phyloP scores from a whole-genome alignment of 2,888 invertebrate genomes.

The Chaitophorus viminalis region DNA sequence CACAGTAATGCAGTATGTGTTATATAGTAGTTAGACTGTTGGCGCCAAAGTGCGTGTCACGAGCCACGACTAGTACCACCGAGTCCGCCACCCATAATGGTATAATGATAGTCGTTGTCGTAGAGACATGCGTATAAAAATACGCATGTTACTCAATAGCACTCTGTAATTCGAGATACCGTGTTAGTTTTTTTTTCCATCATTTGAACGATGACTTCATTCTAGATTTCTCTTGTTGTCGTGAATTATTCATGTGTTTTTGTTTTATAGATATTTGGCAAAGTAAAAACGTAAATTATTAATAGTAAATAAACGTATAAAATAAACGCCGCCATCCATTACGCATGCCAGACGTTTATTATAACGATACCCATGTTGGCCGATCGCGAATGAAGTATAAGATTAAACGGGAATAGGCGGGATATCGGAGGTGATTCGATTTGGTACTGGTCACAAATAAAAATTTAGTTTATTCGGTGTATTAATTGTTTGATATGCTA shows the following conservation, averaged over 20 bases:
- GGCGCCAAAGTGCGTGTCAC: constrained; percentile 42
- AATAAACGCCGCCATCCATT: neutral
- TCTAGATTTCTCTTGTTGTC: neutral
- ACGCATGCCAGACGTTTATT: too few species aligned
- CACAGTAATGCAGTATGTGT: neutral
- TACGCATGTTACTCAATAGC: constrained; percentile 17
- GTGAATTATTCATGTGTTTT: neutral
- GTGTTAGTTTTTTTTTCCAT: neutral
- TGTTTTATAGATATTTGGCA: neutral
- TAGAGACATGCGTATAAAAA: constrained; percentile 5
- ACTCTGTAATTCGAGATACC: neutral
- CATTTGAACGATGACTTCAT: constrained; percentile 36
- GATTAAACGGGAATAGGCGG: neutral
- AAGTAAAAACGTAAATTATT: neutral
- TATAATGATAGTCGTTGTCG: neutral
- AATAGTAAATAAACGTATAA: neutral
- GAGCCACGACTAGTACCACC: constrained; percentile 1
- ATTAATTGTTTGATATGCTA: too few species aligned
- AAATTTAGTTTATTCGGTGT: neutral
- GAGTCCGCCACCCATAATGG: neutral
- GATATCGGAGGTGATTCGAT: neutral
- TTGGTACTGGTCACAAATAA: neutral
- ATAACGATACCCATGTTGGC: neutral
- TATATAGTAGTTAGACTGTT: neutral
- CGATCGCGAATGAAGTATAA: neutral